These are phyloP conservation scores for Cordilura impudica DNA, from an alignment of 2,888 invertebrate genomes.

Conservation along the genomic window DNA sequence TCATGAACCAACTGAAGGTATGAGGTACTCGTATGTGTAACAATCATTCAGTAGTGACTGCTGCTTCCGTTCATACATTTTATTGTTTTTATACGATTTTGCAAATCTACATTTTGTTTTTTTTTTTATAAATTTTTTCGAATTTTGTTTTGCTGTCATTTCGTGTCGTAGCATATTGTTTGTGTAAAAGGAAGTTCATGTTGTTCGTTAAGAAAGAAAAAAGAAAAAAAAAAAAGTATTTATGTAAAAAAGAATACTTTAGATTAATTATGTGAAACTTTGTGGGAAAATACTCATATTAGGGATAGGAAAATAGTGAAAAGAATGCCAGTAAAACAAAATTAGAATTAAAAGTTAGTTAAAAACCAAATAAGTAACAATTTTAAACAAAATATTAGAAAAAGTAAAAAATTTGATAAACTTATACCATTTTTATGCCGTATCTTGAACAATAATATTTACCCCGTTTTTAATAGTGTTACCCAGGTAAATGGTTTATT, in stretches of 20 bases:
- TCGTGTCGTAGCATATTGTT: background rate
- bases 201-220: constrained; percentile 31
- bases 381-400: too few relatives aligned
- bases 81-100: background rate
- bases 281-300: constrained; percentile 62
- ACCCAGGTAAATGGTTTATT: too few relatives aligned
- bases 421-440: too few relatives aligned
- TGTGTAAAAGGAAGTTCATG: constrained; percentile 57
- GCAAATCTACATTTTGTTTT: background rate
- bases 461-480: too few relatives aligned
- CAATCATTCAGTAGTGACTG: background rate
- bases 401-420: too few relatives aligned
- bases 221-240: background rate
- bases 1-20: background rate
- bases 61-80: background rate
- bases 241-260: constrained; percentile 7
- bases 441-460: too few relatives aligned
- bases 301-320: too few relatives aligned
- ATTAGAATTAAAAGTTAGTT: too few relatives aligned
- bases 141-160: background rate
- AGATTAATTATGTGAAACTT: constrained; percentile 56
- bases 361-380: too few relatives aligned
- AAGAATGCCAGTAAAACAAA: too few relatives aligned
- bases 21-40: background rate
- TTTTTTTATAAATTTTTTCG: background rate